phyloP scores from a whole-genome alignment of 1,140 invertebrate species.

The Aricia agestis region DNA sequence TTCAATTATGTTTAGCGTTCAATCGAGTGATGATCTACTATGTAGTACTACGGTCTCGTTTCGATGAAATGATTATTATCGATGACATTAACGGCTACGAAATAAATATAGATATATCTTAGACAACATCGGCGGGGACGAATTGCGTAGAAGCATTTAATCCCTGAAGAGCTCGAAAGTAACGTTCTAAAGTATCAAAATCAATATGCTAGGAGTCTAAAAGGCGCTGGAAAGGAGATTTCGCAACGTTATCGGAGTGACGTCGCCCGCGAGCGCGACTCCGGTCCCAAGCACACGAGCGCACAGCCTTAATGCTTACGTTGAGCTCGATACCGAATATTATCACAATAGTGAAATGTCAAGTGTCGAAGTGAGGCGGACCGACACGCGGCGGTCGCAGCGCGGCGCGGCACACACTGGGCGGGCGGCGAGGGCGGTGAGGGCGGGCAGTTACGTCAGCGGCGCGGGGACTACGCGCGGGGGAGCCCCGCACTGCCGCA shows the following conservation, averaged over 20 bases:
- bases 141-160: conserved; percentile 11
- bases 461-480: conserved; percentile 37
- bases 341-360: conserved; percentile 62
- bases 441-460: conserved; percentile 71
- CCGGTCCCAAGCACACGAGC: conserved; percentile 39
- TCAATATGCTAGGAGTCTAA: conserved; percentile 40
- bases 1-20: conserved; percentile 26
- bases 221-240: conserved; percentile 45
- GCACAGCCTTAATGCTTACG: conserved; percentile 51
- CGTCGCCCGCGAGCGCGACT: conserved; percentile 49
- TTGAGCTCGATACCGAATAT: conserved; percentile 53
- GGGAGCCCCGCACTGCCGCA: conserved; percentile 63
- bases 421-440: conserved; percentile 59
- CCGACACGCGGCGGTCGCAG: conserved; percentile 55
- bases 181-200: conserved; percentile 24
- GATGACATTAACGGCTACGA: not conserved
- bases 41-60: not conserved
- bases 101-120: conserved; percentile 35
- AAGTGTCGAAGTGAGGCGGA: conserved; percentile 60
- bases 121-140: conserved; percentile 21
- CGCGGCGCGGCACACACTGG: conserved; percentile 73
- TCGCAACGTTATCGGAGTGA: conserved; percentile 60
- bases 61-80: not conserved
- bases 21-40: conserved; percentile 1
- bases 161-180: conserved; percentile 17